Evolutionary conservation across 2,113 vertebrate species (phyloP).

Genomic region (Benitochromis conjunctus): DNA sequence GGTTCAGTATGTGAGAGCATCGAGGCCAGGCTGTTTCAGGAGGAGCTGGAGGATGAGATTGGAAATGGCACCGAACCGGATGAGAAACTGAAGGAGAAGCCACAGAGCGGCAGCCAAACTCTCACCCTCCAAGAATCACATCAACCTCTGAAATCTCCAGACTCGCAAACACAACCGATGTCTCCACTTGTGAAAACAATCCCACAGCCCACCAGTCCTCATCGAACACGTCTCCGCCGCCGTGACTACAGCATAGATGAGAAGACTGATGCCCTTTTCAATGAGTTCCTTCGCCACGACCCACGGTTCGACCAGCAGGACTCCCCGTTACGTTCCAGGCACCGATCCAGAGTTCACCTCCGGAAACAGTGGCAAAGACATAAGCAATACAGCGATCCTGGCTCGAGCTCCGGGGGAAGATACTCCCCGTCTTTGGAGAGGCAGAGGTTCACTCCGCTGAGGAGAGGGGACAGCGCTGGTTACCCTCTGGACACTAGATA

Average conservation of each 20-base stretch:
- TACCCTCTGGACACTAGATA: conserved; percentile 81
- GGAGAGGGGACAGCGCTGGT: conserved; percentile 84
- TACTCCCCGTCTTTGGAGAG: conserved; percentile 76
- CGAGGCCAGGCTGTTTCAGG: conserved; percentile 71
- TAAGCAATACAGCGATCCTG: conserved; percentile 95
- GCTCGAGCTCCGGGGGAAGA: conserved; percentile 62
- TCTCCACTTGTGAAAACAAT: conserved; percentile 26
- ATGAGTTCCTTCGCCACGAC: conserved; percentile 93
- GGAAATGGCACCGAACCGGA: not conserved
- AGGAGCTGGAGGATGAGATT: conserved; percentile 76
- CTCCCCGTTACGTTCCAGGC: conserved; percentile 75
- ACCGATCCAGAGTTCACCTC: conserved; percentile 83
- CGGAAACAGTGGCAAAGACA: conserved; percentile 93
- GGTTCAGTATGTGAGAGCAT: conserved; percentile 88
- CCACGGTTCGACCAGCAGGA: conserved; percentile 87
- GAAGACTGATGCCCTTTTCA: conserved; percentile 94
- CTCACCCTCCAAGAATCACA: conserved; percentile 34
- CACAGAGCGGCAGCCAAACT: not conserved
- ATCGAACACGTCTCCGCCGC: conserved; percentile 65
- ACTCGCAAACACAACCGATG: conserved; percentile 22
- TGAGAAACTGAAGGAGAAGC: conserved; percentile 32
- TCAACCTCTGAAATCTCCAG: conserved; percentile 37
- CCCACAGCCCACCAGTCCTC: conserved; percentile 36
- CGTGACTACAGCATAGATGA: conserved; percentile 98
- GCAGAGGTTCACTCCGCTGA: conserved; percentile 75